Conservation (phyloP, 2,797 vertebrate genomes). For the Silurus aristotelis region DNA sequence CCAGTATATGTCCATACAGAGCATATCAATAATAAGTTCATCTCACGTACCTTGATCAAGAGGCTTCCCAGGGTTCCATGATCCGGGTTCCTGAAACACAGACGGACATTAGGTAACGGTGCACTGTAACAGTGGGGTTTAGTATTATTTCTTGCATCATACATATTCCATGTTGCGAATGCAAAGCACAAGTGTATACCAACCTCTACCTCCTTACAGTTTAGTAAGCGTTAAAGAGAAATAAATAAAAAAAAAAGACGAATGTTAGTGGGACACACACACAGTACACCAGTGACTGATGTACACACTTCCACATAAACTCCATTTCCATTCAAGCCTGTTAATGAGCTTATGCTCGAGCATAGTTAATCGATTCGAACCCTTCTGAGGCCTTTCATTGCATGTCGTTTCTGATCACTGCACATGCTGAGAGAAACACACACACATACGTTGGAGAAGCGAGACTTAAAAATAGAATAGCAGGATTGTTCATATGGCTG, state of each 20-base stretch:
- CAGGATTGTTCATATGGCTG: no score
- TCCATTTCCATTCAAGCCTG: neutral
- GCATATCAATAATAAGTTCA: neutral
- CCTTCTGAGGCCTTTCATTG: slow-evolving; percentile 10
- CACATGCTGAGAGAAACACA: slow-evolving; percentile 9
- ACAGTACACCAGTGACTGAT: slow-evolving; percentile 8
- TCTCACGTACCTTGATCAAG: slow-evolving; percentile 87
- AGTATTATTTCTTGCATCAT: neutral
- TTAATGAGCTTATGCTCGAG: slow-evolving; percentile 27
- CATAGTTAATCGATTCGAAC: slow-evolving; percentile 24
- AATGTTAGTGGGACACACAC: slow-evolving; percentile 38
- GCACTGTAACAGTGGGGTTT: neutral
- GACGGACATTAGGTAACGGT: slow-evolving; percentile 29
- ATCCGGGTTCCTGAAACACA: slow-evolving; percentile 83
- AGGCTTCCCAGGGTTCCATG: slow-evolving; percentile 89
- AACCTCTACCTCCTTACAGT: slow-evolving; percentile 95
- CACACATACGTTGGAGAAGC: neutral
- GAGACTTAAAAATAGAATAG: neutral
- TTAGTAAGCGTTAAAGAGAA: slow-evolving; percentile 78
- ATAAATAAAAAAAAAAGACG: slow-evolving; percentile 59
- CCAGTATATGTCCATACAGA: no score
- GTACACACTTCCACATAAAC: slow-evolving; percentile 8
- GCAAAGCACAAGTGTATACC: slow-evolving; percentile 69
- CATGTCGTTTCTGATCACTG: slow-evolving; percentile 19
- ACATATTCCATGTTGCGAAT: neutral